phyloP scores from a whole-genome alignment of 2,797 vertebrate genomes.

The Megalops cyprinoides region DNA sequence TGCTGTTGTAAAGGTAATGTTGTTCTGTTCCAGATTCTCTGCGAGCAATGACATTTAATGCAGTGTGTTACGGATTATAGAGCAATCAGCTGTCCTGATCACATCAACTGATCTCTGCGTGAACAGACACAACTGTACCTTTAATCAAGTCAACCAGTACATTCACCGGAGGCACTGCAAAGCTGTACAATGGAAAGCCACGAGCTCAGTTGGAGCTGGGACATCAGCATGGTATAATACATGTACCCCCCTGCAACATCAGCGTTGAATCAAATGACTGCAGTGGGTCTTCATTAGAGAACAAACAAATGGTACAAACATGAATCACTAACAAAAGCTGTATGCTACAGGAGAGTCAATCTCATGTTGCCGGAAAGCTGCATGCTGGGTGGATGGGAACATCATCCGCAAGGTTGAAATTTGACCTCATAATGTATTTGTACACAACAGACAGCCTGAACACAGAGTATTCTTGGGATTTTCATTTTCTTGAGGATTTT shows the following conservation, averaged over 20 bases:
- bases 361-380: not conserved
- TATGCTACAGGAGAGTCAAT: not conserved
- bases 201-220: not conserved
- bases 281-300: not conserved
- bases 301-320: not conserved
- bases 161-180: not conserved
- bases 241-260: not conserved
- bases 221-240: not conserved
- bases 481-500: too few species aligned
- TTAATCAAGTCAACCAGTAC: too few species aligned
- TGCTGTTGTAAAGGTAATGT: too few species aligned
- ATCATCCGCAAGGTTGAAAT: not conserved
- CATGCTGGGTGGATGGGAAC: not conserved
- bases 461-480: too few species aligned
- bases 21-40: too few species aligned
- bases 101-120: not conserved
- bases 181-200: not conserved
- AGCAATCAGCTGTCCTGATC: not conserved
- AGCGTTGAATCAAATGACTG: not conserved
- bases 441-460: too few species aligned
- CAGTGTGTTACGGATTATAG: not conserved
- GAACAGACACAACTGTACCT: not conserved
- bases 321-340: not conserved
- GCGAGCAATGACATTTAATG: not conserved
- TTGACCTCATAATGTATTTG: not conserved